A percentile compares a stretch with the other conserved stretches of the same genome.
Evolutionary conservation across 2,113 vertebrate genomes (phyloP).

Genomic region (Agapornis roseicollis): DNA sequence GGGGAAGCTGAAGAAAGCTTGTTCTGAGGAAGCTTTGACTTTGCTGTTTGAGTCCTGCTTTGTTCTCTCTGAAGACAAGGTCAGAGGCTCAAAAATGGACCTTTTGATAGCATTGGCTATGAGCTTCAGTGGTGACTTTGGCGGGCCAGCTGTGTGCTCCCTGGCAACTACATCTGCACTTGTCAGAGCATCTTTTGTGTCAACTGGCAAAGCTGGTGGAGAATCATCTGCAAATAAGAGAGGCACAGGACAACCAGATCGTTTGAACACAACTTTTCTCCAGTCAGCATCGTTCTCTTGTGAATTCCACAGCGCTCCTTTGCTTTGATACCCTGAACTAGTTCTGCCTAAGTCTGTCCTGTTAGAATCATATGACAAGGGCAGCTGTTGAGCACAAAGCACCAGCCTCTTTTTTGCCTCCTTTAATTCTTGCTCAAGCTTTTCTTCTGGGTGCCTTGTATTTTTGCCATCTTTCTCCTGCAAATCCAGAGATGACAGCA

Average conservation of each 20-base stretch:
- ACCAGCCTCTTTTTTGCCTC: slow-evolving; percentile 37
- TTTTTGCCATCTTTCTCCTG: background rate
- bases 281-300: background rate
- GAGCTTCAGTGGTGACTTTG: slow-evolving; percentile 68
- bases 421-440: background rate
- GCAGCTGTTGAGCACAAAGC: slow-evolving; percentile 37
- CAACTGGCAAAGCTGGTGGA: background rate
- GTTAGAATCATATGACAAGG: background rate
- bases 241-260: background rate
- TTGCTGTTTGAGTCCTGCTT: slow-evolving; percentile 36
- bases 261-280: background rate
- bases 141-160: background rate
- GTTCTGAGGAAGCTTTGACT: slow-evolving; percentile 34
- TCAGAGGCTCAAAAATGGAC: slow-evolving; percentile 63
- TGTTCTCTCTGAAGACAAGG: slow-evolving; percentile 20
- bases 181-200: background rate
- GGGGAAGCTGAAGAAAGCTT: slow-evolving; percentile 8
- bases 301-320: background rate
- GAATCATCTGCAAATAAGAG: background rate
- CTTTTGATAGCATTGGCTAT: slow-evolving; percentile 68
- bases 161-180: background rate
- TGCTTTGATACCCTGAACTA: background rate
- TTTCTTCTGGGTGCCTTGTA: background rate
- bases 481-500: background rate
- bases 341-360: background rate